These are phyloP conservation scores for Cyclina sinensis DNA, from an alignment of 1,140 invertebrate genomes.

Conservation along the genomic window DNA sequence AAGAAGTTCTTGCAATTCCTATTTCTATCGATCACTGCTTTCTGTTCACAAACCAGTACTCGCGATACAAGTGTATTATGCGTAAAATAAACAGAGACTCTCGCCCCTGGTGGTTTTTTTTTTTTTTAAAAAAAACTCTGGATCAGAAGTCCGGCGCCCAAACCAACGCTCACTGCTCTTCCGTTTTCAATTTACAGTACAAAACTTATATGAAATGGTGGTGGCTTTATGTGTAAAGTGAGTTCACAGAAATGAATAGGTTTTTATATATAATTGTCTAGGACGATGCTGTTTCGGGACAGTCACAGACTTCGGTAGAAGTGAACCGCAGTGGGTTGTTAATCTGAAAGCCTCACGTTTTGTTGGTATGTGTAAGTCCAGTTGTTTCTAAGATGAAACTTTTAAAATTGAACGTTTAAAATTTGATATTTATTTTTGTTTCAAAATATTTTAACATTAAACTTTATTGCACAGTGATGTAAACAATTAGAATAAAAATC, in stretches of 20 bases:
- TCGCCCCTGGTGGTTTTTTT: background rate
- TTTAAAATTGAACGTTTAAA: no score
- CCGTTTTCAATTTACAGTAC: no score
- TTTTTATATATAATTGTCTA: background rate
- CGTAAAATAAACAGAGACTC: no score
- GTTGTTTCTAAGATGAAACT: no score
- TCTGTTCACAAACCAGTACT: no score
- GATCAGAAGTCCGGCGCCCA: background rate
- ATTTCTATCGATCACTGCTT: no score
- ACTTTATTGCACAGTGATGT: no score
- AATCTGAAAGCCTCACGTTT: background rate
- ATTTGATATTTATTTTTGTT: background rate
- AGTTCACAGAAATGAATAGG: background rate
- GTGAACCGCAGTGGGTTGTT: background rate
- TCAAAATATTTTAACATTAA: background rate
- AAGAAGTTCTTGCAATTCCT: no score
- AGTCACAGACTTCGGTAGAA: background rate
- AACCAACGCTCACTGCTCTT: background rate
- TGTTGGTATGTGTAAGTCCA: conserved; percentile 49
- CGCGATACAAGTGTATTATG: no score
- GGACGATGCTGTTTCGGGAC: background rate
- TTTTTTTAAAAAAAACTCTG: background rate
- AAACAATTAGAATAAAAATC: no score
- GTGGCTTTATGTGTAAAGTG: background rate
- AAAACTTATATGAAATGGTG: no score